These are phyloP conservation scores for Smutsia temminckii DNA, from an alignment of 2,797 vertebrate genomes.

Conservation along the genomic window DNA sequence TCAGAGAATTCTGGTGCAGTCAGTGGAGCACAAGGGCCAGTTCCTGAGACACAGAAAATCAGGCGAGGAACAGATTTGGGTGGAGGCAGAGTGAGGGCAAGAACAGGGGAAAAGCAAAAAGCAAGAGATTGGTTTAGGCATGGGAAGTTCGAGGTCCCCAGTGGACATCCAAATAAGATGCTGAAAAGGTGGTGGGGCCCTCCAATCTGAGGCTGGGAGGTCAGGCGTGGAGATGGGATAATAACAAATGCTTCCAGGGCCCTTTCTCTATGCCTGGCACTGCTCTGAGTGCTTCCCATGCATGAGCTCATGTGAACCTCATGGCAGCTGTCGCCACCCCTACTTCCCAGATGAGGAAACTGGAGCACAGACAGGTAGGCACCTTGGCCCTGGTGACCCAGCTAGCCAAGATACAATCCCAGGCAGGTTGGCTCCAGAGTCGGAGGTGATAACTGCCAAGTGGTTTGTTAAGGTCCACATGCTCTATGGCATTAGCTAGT, in stretches of 20 bases:
- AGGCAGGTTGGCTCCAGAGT: not conserved
- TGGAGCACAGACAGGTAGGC: not conserved
- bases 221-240: not conserved
- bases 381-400: not conserved
- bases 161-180: not conserved
- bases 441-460: not conserved
- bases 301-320: not conserved
- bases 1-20: not conserved
- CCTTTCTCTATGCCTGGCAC: not conserved
- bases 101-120: not conserved
- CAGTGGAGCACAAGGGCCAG: not conserved
- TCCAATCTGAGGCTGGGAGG: not conserved
- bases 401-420: not conserved
- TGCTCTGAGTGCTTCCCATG: not conserved
- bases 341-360: not conserved
- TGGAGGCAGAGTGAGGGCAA: not conserved
- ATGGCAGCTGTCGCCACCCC: not conserved
- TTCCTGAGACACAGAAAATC: not conserved
- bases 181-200: not conserved
- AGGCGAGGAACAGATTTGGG: not conserved
- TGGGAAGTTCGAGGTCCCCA: fast-evolving
- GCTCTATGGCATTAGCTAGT: too few relatives aligned
- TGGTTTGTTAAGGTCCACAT: not conserved
- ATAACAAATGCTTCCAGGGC: not conserved
- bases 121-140: not conserved